Base-by-base conservation (phyloP, 1,140 invertebrate genomes). In the Reticulitermes speratus region DNA sequence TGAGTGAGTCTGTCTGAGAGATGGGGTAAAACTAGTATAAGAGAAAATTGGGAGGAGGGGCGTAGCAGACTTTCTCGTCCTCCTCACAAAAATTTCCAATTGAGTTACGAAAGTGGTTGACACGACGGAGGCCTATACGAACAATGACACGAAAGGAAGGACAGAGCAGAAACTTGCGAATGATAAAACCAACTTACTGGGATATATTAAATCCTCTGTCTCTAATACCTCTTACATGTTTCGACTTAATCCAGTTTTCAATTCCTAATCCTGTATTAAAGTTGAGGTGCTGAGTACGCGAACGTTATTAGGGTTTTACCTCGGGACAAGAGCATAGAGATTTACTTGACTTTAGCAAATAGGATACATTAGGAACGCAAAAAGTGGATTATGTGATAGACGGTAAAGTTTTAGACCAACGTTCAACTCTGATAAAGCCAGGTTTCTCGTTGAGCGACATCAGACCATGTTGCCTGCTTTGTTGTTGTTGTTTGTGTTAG, bases 81-180 rank as follows among this genome's bases (percentile, higher is more conserved):
- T 30, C 65, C n/a, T 75, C 25, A 75, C 65, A 25, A 75, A 75
- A 75, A 75, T 75, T 75, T 75, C 65, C 65, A 75, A 75, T 30
- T 75, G 65, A 75, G 65, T 75, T 75, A 30, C 65, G n/a, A 75
- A 75, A 75, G 65, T 75, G 65, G 65, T 75, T 75, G 65, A 75
- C 65, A 30, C n/a, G n/a, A 30, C 0, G n/a, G n/a, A 30, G 65
- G 65, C n/a, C 65, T 75, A 16, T 16, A 75, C 25, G 65, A 75
- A 75, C 59, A 65, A 7, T 65, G 59, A 65, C 59, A 65, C 59
- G 19, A 25, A 75, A n/a, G 65, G 65, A 1, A 21, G 52, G 5
- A 55, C 25, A 75, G 11, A 30, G n/a, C n/a, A 9, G 65, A 75
- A 75, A 75, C 65, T 75, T 75, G 6, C 65, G 52, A 19, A 75